A percentile compares a stretch with the other conserved stretches of the same genome.
These are phyloP conservation scores for Haemorhous mexicanus DNA, from an alignment of 2,113 vertebrate genomes.

Conservation along the genomic window DNA sequence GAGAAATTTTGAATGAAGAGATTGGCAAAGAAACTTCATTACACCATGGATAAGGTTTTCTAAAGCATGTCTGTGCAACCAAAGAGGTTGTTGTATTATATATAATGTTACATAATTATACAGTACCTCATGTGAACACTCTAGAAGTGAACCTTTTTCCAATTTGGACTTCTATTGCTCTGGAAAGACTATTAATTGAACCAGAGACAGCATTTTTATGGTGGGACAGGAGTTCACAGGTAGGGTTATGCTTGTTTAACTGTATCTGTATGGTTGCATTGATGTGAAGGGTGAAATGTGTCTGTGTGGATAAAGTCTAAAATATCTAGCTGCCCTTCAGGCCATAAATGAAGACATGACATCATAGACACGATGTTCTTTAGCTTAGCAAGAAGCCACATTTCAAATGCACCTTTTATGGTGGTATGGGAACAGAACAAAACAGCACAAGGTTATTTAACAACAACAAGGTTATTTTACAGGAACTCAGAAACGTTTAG, in stretches of 20 bases:
- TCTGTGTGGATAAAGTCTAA: background rate
- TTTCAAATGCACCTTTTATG: slow-evolving; percentile 16
- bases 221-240: background rate
- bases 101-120: background rate
- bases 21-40: background rate
- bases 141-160: background rate
- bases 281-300: background rate
- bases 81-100: background rate
- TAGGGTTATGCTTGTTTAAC: background rate
- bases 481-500: background rate
- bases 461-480: background rate
- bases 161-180: background rate
- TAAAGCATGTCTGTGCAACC: background rate
- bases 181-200: background rate
- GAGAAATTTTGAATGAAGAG: background rate
- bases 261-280: background rate
- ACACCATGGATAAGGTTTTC: background rate
- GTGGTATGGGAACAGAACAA: background rate
- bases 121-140: background rate
- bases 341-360: background rate
- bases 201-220: background rate
- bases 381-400: background rate
- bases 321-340: background rate
- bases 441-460: background rate
- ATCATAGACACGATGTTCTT: background rate